A percentile compares a stretch with the other conserved stretches of the same genome.
Evolutionary conservation across 2,113 vertebrate species (phyloP).

Genomic region (Corydoras sp.): DNA sequence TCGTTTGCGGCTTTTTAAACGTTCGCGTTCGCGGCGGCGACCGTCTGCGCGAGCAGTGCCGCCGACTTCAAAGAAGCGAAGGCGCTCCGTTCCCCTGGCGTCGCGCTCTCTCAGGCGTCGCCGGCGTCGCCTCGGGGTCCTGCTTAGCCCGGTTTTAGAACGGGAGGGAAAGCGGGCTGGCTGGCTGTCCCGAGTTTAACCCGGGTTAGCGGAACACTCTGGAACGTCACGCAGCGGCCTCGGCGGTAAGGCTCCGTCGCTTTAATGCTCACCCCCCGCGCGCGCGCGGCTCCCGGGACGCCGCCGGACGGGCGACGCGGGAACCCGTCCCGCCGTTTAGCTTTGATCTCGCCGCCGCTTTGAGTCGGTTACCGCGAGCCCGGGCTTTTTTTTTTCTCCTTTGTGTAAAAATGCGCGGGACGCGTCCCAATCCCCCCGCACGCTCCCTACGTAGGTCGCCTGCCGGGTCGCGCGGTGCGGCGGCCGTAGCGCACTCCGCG

Average conservation of each 20-base stretch:
- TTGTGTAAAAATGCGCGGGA: constrained; percentile 54
- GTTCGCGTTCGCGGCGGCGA: too few relatives aligned
- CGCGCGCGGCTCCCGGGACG: too few relatives aligned
- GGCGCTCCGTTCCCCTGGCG: too few relatives aligned
- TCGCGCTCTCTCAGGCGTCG: too few relatives aligned
- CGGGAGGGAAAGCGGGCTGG: constrained; percentile 75
- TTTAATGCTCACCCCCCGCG: background rate
- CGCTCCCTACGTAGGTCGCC: background rate
- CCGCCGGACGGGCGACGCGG: background rate
- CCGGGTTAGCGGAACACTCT: constrained; percentile 52
- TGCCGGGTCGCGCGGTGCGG: too few relatives aligned
- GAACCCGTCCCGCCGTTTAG: background rate
- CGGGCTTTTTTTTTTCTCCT: constrained; percentile 55
- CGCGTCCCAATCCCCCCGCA: background rate
- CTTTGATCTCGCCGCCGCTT: constrained; percentile 2
- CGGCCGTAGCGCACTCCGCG: background rate
- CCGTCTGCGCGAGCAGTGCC: too few relatives aligned
- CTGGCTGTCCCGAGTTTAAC: constrained; percentile 63
- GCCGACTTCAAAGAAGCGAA: too few relatives aligned
- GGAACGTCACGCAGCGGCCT: constrained; percentile 43
- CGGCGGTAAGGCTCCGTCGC: constrained; percentile 22
- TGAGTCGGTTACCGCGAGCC: constrained; percentile 37
- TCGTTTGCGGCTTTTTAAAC: too few relatives aligned
- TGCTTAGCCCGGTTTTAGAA: constrained; percentile 64
- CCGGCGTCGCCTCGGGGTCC: constrained; percentile 36